Base-by-base conservation (phyloP, 2,888 invertebrate species). In the Leptopilina myrica region DNA sequence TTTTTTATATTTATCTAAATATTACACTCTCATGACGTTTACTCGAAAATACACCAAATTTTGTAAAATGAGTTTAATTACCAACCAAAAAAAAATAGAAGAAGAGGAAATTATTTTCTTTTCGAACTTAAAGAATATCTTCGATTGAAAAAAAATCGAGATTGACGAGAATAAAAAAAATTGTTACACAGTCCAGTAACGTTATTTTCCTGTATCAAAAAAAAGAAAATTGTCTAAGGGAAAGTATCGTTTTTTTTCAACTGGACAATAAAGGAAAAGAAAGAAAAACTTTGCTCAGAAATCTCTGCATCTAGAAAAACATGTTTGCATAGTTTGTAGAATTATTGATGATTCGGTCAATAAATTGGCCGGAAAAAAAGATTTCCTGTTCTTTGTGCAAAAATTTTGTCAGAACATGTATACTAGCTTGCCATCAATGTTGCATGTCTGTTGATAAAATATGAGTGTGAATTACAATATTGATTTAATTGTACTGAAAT, bases 381-480 rank as follows among this genome's bases (percentile, higher is more conserved):
- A 8, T 62, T 73, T 73, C 56, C 14, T 49, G 26, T 53, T 69
- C 20, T 26, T 69, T 69, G 14, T 69, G 53, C 12, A 69, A 69
- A 49, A 26, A 20, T 69, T 46, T 26, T 5, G 49, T 26, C 69
- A 26, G 69, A 26, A 69, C 15, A 69, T 49, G 49, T 66, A n/a
- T 43, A 40, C 14, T 69, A 69, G 69, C 26, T 69, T 53, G 69
- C 56, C 73, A 73, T 73, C 73, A 73, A 33, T 73, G 56, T 73
- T 73, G 73, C 73, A 73, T 73, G 73, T 73, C 33, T 73, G n/a
- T 56, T 73, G 33, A 56, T 56, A 69, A 56, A 49, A 49, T 11
- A 49, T 12, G 43, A 43, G 5, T 8, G 43, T 43, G 33, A 43
- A 5, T 43, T 43, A 43, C 43, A 43, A 43, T 8, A 8, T 8